Percentiles rank a stretch among this genome's conserved stretches.
phyloP scores from a whole-genome alignment of 2,888 invertebrate genomes.

The Conomelus anceps region DNA sequence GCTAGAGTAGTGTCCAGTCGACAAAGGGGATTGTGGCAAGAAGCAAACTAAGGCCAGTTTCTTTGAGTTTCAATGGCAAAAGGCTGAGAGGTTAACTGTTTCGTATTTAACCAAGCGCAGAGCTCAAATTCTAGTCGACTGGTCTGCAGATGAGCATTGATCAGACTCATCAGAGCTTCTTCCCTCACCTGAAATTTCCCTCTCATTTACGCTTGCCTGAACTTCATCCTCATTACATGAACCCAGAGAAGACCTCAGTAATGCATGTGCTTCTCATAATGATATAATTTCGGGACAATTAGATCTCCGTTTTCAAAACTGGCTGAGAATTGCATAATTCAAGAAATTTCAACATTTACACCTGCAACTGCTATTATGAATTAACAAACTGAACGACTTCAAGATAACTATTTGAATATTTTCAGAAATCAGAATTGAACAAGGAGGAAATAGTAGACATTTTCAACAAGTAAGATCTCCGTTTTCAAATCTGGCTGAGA shows the following conservation, averaged over 20 bases:
- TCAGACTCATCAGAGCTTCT: not conserved
- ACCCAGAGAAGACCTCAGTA: no score
- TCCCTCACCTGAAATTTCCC: not conserved
- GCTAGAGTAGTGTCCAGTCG: no score
- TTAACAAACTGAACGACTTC: no score
- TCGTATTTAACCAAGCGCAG: not conserved
- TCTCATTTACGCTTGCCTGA: not conserved
- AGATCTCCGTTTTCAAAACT: no score
- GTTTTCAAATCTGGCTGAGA: not conserved
- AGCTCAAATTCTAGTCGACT: not conserved
- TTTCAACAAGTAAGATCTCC: no score
- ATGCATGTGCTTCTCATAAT: no score
- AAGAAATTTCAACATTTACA: no score
- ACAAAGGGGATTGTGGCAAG: not conserved
- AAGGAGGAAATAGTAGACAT: no score
- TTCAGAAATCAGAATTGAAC: no score
- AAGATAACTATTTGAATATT: no score
- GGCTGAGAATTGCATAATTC: not conserved
- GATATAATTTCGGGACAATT: no score
- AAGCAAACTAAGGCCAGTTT: not conserved
- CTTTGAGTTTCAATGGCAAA: not conserved
- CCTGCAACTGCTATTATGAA: no score
- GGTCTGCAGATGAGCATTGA: not conserved
- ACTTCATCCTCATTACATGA: not conserved
- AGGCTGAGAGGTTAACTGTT: not conserved